Conservation (phyloP, 2,888 invertebrate species). For the Ectropis crepuscularia region DNA sequence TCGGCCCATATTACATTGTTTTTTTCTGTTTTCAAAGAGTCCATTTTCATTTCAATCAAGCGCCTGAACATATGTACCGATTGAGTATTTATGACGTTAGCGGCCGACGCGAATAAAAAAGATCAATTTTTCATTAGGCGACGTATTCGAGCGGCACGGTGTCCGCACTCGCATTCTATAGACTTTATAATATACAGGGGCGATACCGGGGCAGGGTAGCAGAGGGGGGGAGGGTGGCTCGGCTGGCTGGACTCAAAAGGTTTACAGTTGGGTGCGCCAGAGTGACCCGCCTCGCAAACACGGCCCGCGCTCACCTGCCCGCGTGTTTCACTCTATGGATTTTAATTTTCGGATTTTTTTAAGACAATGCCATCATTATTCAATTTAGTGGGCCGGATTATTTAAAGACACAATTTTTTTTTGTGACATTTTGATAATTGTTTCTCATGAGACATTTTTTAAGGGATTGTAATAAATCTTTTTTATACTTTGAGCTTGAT, state of each 20-base stretch:
- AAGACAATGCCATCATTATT: no score
- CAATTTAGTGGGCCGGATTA: no score
- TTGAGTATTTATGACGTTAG: slow-evolving; percentile 62
- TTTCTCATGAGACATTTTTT: no score
- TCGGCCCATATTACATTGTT: no score
- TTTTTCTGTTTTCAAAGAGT: no score
- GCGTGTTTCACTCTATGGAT: slow-evolving; percentile 64
- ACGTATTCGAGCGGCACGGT: slow-evolving; percentile 81
- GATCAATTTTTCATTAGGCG: slow-evolving; percentile 82
- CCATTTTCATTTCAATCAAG: neutral
- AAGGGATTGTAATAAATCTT: no score
- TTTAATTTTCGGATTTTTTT: slow-evolving; percentile 39
- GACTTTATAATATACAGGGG: slow-evolving; percentile 62
- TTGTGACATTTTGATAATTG: no score
- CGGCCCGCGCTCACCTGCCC: slow-evolving; percentile 54
- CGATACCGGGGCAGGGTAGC: slow-evolving; percentile 38
- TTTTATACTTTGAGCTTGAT: no score
- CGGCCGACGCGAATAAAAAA: slow-evolving; percentile 66
- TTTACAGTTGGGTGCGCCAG: slow-evolving; percentile 83
- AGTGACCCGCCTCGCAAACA: slow-evolving; percentile 84
- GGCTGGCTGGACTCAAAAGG: slow-evolving; percentile 80
- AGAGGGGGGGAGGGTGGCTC: slow-evolving; percentile 52
- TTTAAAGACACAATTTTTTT: no score
- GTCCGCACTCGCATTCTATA: slow-evolving; percentile 59
- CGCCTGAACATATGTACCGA: slow-evolving; percentile 42